phyloP scores from a whole-genome alignment of 2,113 vertebrate genomes.

The Tychaedon coryphoeus region DNA sequence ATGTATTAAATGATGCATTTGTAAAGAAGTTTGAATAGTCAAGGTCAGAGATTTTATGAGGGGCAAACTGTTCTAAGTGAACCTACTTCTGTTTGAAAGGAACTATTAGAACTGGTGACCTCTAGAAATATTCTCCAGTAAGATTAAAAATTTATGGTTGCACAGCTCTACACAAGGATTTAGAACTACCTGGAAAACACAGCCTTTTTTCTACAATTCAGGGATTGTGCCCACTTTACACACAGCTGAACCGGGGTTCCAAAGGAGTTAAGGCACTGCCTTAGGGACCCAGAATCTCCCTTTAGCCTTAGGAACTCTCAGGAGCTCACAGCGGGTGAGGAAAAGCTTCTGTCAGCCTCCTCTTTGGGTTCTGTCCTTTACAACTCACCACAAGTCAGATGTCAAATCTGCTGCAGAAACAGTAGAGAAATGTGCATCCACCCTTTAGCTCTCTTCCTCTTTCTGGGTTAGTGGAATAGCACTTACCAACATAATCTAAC shows the following conservation, averaged over 20 bases:
- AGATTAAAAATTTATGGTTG: conserved; percentile 27
- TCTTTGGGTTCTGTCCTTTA: background rate
- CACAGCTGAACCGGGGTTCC: background rate
- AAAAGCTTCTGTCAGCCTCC: background rate
- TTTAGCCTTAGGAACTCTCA: background rate
- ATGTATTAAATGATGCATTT: conserved; percentile 37
- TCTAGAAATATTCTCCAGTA: conserved; percentile 27
- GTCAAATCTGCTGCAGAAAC: background rate
- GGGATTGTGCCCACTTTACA: background rate
- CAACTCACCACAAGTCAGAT: background rate
- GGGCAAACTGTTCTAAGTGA: conserved; percentile 19
- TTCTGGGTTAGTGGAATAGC: background rate
- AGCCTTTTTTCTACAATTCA: background rate
- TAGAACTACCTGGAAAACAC: background rate
- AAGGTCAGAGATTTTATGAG: conserved; percentile 52
- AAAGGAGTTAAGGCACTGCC: background rate
- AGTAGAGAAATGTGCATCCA: background rate
- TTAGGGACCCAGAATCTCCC: background rate
- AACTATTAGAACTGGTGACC: conserved; percentile 16
- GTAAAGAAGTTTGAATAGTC: conserved; percentile 50
- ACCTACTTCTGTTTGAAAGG: conserved; percentile 42
- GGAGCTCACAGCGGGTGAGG: background rate
- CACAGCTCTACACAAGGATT: background rate
- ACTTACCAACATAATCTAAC: background rate
- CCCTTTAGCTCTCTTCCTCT: background rate